Base-by-base conservation (phyloP, 2,797 vertebrate genomes). In the Mionectes olivaceus region DNA sequence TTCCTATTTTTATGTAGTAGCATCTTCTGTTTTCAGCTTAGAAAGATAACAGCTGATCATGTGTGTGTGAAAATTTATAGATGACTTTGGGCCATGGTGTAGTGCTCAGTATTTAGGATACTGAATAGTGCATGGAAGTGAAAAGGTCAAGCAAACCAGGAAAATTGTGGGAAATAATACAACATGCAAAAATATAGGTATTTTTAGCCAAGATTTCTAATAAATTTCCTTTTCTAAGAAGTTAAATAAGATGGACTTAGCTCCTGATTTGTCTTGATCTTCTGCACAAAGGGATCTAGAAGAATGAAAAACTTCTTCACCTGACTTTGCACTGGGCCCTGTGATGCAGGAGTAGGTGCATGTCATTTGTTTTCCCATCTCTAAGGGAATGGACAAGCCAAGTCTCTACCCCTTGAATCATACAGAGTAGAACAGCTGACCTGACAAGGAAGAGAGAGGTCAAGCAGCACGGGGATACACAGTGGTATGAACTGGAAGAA, bases 1-100 rank as follows among this genome's bases (percentile, higher is more conserved):
- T 81, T 96, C 74, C 33, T 91, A 8, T 59, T 95, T 92, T 93
- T 95, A 27, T 95, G 95, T 95, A 77, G 78, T 87, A 70, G 6
- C 33, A 80, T 92, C 83, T 95, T 50, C 44, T 78, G 61, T 2
- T 94, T 94, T 94, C 69, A 91, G 12, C 69, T 93, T 79, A 25
- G 33, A 69, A 92, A 92, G 33, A 90, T 71, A 43, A 59, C 43
- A 94, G 53, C 11, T 94, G 50, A 50, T 87, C 10, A 41, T 49
- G 49, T 55, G 32, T 14, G 27, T 47, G 74, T 33, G 32, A 76
- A 19, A 41, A 76, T 74, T 92, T 92, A 78, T 55, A 76, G 17
- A 27, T 89, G 69, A 17, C 11, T 63, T 92, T 68, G 9, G 73
- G 11, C 68, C 74, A 25, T 15, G 19, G 16, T 35, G 10, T 50